A percentile compares a stretch with the other conserved stretches of the same genome.
Evolutionary conservation across 2,888 invertebrate species (phyloP).

Genomic region (Sarcophaga carnaria): DNA sequence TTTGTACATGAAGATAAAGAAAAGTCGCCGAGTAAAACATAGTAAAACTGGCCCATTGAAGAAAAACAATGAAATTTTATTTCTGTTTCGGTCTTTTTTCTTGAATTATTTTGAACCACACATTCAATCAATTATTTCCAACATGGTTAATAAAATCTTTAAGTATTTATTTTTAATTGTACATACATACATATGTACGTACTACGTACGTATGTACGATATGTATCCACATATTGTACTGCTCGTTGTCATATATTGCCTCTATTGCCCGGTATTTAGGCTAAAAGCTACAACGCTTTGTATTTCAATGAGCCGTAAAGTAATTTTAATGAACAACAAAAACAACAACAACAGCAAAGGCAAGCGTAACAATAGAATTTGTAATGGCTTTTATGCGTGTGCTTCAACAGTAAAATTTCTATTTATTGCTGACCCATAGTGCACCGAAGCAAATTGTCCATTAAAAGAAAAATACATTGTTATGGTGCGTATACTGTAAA

Average conservation of each 20-base stretch:
- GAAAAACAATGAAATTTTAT: neutral
- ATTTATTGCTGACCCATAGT: no score
- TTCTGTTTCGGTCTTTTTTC: neutral
- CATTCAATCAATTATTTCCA: neutral
- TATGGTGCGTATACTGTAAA: no score
- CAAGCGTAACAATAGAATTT: neutral
- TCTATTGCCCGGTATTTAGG: conserved; percentile 50
- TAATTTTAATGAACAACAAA: conserved; percentile 30
- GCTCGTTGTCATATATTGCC: neutral
- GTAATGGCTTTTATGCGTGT: neutral
- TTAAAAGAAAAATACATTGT: no score
- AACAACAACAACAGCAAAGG: neutral
- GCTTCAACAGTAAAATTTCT: neutral
- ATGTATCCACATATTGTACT: neutral
- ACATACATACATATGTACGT: neutral
- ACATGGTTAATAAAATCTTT: neutral
- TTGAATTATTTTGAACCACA: neutral
- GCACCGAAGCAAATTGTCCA: no score
- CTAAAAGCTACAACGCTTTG: conserved; percentile 46
- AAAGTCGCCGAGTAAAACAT: neutral
- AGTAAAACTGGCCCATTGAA: neutral
- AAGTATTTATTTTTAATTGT: neutral
- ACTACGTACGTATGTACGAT: neutral
- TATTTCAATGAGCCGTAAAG: conserved; percentile 41
- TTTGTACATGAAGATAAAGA: neutral